Percentiles rank a stretch among this genome's conserved stretches.
phyloP scores from a whole-genome alignment of 2,888 invertebrate species.

The Trissonchulus sp. region DNA sequence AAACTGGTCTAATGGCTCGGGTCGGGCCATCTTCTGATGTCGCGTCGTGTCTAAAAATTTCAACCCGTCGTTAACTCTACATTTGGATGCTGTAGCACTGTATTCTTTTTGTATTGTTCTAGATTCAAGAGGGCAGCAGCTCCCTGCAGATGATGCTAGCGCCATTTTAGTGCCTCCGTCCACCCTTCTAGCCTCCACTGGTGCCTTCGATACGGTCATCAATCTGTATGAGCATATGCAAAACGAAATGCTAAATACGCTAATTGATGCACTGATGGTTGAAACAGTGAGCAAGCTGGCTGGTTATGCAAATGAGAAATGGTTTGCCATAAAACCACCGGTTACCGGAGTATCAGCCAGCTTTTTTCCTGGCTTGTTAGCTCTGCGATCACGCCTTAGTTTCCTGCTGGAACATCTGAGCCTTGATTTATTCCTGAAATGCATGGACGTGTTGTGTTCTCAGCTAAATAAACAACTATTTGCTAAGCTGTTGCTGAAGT shows the following conservation, averaged over 20 bases:
- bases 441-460: not conserved
- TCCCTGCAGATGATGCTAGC: too few species aligned
- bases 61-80: too few species aligned
- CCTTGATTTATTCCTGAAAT: not conserved
- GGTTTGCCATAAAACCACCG: not conserved
- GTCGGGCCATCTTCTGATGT: too few species aligned
- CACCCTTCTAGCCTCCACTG: too few species aligned
- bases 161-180: too few species aligned
- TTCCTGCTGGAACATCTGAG: not conserved
- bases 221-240: constrained; percentile 4
- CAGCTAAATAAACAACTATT: not conserved
- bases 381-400: not conserved
- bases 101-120: too few species aligned
- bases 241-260: not conserved
- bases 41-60: too few species aligned
- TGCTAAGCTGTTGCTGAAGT: not conserved
- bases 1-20: too few species aligned
- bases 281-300: not conserved
- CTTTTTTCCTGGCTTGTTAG: constrained; percentile 11
- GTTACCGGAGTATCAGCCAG: not conserved
- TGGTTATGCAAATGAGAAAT: constrained; percentile 5
- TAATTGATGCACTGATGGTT: not conserved
- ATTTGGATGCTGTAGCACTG: too few species aligned
- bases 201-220: not conserved
- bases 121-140: too few species aligned